These are phyloP conservation scores for Beroe forskalii DNA, from an alignment of 37 sponge, comb jelly and placozoan species.

Conservation along the genomic window DNA sequence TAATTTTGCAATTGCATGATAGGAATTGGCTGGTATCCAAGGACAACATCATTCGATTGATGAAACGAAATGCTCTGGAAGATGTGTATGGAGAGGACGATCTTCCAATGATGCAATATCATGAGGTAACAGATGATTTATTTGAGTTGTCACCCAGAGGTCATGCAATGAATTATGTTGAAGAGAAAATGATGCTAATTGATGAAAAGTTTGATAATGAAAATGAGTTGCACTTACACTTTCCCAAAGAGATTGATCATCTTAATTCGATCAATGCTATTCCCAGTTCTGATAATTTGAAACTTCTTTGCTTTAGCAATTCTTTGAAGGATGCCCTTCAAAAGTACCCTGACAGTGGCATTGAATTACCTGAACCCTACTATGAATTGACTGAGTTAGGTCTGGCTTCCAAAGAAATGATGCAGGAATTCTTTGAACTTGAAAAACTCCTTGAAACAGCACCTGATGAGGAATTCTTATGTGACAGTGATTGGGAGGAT, in stretches of 20 bases:
- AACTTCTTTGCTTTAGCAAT: not conserved
- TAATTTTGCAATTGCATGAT: not conserved
- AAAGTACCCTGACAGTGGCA: constrained; percentile 18
- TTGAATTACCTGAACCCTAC: not conserved
- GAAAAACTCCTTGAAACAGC: not conserved
- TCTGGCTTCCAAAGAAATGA: not conserved
- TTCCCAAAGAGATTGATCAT: not conserved
- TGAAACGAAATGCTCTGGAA: constrained; percentile 7
- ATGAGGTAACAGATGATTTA: not conserved
- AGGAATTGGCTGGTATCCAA: not conserved
- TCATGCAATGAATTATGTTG: not conserved
- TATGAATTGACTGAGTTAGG: constrained; percentile 33
- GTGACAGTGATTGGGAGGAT: constrained; percentile 3
- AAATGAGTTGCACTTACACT: not conserved
- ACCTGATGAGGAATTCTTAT: not conserved
- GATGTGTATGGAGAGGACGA: constrained; percentile 1
- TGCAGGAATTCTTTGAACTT: not conserved
- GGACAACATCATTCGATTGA: not conserved
- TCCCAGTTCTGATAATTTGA: not conserved
- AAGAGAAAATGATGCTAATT: not conserved
- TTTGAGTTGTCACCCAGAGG: constrained; percentile 8
- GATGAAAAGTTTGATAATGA: not conserved
- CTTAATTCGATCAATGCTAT: constrained; percentile 1
- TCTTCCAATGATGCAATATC: not conserved
- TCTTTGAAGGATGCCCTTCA: not conserved